These are phyloP conservation scores for Capitella teleta DNA, from an alignment of 1,140 invertebrate species.

Conservation along the genomic window DNA sequence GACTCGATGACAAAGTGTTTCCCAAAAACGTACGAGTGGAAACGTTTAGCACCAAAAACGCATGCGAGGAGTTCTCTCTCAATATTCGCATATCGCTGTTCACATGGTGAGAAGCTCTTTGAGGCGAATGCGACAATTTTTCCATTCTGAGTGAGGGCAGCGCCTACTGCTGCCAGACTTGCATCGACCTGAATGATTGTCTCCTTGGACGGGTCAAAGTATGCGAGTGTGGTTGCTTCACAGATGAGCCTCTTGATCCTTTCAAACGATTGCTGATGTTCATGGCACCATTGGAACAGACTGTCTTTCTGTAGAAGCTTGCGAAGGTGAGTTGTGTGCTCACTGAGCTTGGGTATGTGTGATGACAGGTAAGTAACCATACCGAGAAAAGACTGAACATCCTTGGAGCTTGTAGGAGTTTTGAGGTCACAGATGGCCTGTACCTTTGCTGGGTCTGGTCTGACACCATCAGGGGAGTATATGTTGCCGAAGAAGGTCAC, in stretches of 20 bases:
- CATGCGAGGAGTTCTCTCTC: conserved; percentile 9
- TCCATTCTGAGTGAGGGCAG: conserved; percentile 39
- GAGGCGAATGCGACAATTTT: conserved; percentile 12
- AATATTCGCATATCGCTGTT: conserved; percentile 9
- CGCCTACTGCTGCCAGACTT: conserved; percentile 30
- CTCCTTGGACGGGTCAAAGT: conserved; percentile 17
- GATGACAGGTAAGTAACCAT: conserved; percentile 16
- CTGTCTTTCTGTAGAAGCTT: conserved; percentile 5
- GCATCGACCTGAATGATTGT: conserved; percentile 21
- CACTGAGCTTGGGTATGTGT: conserved; percentile 14
- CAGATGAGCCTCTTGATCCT: conserved; percentile 15
- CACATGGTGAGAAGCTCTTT: too few relatives aligned
- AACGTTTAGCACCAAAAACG: conserved; percentile 2
- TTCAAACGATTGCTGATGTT: conserved; percentile 12
- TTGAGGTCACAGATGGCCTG: conserved; percentile 23
- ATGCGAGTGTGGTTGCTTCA: conserved; percentile 15
- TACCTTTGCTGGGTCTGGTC: conserved; percentile 34
- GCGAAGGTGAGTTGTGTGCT: neutral
- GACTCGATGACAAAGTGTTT: conserved; percentile 6
- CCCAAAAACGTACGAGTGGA: conserved; percentile 9
- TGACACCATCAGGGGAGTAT: conserved; percentile 30
- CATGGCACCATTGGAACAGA: conserved; percentile 1
- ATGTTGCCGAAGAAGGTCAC: conserved; percentile 21
- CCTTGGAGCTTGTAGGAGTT: conserved; percentile 13
- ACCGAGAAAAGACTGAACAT: conserved; percentile 17